Evolutionary conservation across 2,797 vertebrate species (phyloP), one percentile per base, ranked within the genome.

Genomic region (Anguilla anguilla): DNA sequence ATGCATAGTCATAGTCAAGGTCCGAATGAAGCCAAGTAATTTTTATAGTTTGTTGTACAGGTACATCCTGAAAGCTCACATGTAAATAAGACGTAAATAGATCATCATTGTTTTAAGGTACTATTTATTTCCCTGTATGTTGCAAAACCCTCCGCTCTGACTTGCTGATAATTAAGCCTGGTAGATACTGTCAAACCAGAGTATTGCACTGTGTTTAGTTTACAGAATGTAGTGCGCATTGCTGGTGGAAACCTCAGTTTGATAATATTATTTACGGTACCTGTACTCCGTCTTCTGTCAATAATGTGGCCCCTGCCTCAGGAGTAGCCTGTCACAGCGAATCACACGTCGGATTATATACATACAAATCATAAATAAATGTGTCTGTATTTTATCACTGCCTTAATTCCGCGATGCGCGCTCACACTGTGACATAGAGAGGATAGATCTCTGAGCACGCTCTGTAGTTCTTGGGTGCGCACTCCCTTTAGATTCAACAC

Each of bases 81-180:
- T 84, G 53, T 84, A 84, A 84, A 84, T 84, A 84, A 57, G 83
- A 84, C 17, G 83, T 35, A 57, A 84, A 84, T 59, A 51, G 17
- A n/a, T 82, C 74, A 10, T 31, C 67, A 79, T 57, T 84, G 9
- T 55, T 57, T 57, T 28, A 84, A 57, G 83, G 83, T 84, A 84
- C 83, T 59, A 84, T 84, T 84, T 84, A 84, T 84, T 84, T 84
- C 53, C 83, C 28, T 84, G 25, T 83, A 43, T 43, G 19, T 55
- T 84, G 51, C 83, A 84, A 59, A 51, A 19, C 6, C 49, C 17
- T 31, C 13, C 28, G 25, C 51, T 84, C 51, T 83, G 82, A 43
- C n/a, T 51, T 83, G 43, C 77, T 81, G 39, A 82, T 22, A 82
- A n/a, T 49, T 51, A 17, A 22, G 43, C 43, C 79, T 51, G 17